phyloP scores from a whole-genome alignment of 37 sponge, comb jelly and placozoan genomes.

The Halisarca cf. caerulea region DNA sequence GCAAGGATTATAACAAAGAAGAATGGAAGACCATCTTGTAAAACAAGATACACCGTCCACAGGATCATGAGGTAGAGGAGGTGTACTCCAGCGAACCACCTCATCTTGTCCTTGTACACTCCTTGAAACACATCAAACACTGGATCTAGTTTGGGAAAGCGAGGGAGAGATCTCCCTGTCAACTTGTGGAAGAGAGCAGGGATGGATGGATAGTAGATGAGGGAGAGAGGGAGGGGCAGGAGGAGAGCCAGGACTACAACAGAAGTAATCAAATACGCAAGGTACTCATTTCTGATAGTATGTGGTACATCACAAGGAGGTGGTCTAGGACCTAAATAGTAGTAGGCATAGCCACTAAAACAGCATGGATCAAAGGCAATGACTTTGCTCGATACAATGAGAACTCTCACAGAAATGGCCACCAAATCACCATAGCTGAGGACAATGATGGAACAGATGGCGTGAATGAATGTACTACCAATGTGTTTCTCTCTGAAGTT shows the following conservation, averaged over 20 bases:
- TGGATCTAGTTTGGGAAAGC: background rate
- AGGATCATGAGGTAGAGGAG: background rate
- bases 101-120: background rate
- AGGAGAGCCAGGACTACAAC: background rate
- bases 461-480: background rate
- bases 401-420: too few species aligned
- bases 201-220: background rate
- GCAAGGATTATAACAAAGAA: background rate
- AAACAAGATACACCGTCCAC: background rate
- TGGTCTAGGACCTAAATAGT: too few species aligned
- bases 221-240: background rate
- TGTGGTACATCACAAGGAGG: too few species aligned
- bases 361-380: too few species aligned
- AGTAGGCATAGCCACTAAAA: too few species aligned
- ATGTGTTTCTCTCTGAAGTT: slow-evolving; percentile 9
- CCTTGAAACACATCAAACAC: slow-evolving; percentile 20
- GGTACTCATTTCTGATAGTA: too few species aligned
- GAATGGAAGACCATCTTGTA: background rate
- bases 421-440: too few species aligned
- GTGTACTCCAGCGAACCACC: background rate
- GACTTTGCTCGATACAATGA: too few species aligned
- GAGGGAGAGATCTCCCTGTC: background rate
- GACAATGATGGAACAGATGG: background rate
- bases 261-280: background rate
- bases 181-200: background rate